Percentiles rank a stretch among this genome's conserved stretches.
Conservation (phyloP, 2,797 vertebrate species). For the Spheniscus humboldti region DNA sequence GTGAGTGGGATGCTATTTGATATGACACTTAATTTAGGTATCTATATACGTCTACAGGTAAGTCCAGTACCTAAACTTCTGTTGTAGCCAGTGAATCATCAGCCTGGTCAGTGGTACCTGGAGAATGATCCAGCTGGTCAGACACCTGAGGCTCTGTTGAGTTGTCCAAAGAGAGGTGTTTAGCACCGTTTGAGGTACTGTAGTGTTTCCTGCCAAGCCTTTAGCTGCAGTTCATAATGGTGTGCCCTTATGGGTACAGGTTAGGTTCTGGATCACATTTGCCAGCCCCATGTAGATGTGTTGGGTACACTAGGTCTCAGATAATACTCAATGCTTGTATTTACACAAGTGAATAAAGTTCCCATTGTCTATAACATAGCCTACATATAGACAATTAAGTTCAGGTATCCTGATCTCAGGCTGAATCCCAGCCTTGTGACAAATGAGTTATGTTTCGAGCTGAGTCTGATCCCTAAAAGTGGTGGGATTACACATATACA, state of each 20-base stretch:
- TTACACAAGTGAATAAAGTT: neutral
- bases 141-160: neutral
- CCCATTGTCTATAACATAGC: neutral
- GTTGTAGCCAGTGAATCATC: neutral
- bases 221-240: neutral
- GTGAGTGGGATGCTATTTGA: neutral
- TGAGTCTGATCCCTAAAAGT: neutral
- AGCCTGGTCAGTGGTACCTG: neutral
- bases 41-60: neutral
- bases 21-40: neutral
- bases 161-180: neutral
- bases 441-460: neutral
- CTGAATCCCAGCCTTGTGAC: neutral
- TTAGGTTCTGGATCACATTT: neutral
- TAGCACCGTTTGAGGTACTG: neutral
- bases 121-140: neutral
- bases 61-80: neutral
- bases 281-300: neutral
- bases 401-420: neutral
- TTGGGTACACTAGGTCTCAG: neutral
- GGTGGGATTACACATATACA: neutral
- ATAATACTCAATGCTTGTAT: neutral
- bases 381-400: neutral
- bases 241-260: neutral
- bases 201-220: neutral